phyloP scores from a whole-genome alignment of 2,113 vertebrate species.

The Actinemys pallida region DNA sequence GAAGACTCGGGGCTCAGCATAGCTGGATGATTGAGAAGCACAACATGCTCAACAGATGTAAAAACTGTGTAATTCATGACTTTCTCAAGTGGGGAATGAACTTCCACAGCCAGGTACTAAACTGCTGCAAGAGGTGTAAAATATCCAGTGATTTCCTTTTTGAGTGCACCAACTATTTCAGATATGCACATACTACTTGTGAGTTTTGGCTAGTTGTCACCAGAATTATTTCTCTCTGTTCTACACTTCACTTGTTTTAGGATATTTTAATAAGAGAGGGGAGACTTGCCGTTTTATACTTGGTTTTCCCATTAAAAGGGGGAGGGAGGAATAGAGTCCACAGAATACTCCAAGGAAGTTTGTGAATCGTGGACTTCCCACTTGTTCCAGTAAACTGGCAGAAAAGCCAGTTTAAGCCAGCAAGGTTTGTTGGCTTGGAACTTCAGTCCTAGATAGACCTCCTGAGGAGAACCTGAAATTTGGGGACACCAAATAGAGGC shows the following conservation, averaged over 20 bases:
- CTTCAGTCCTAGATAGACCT: conserved; percentile 44
- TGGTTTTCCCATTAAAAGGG: not conserved
- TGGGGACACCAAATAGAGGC: conserved; percentile 12
- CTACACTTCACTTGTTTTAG: conserved; percentile 6
- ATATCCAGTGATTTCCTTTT: conserved; percentile 88
- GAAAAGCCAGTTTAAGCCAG: conserved; percentile 57
- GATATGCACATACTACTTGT: conserved; percentile 80
- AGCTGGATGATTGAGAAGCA: conserved; percentile 82
- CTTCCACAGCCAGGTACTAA: conserved; percentile 84
- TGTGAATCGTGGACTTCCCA: conserved; percentile 43
- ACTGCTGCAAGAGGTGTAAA: conserved; percentile 90
- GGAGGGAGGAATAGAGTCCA: not conserved
- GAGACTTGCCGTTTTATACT: conserved; percentile 36
- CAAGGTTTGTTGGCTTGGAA: conserved; percentile 40
- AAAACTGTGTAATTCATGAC: conserved; percentile 77
- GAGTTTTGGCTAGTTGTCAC: conserved; percentile 69
- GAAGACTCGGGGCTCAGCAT: conserved; percentile 69
- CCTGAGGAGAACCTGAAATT: conserved; percentile 42
- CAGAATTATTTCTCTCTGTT: conserved; percentile 38
- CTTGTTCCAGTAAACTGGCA: conserved; percentile 36
- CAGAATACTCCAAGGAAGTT: conserved; percentile 43
- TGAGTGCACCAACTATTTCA: conserved; percentile 86
- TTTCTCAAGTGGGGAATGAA: conserved; percentile 81
- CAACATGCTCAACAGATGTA: conserved; percentile 85
- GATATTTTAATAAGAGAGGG: conserved; percentile 42